These are phyloP conservation scores for Zaprionus ghesquierei DNA, from an alignment of 1,140 invertebrate species.

Conservation along the genomic window DNA sequence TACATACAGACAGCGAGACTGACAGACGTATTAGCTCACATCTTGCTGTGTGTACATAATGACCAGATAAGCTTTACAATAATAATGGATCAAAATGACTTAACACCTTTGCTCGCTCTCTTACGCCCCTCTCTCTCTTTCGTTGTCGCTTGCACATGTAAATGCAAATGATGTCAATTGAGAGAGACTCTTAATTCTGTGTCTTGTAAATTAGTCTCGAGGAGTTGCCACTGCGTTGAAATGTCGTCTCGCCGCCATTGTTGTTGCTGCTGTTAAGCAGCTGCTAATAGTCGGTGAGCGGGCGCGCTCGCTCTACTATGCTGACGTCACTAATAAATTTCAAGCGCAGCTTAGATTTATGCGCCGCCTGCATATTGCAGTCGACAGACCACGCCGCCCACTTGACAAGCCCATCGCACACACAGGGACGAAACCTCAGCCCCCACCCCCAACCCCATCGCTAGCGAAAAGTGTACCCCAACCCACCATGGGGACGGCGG, in stretches of 20 bases:
- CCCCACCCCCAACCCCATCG: conserved; percentile 1
- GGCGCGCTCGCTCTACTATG: neutral
- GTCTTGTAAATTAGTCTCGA: conserved; percentile 21
- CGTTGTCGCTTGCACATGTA: neutral
- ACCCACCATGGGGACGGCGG: conserved; percentile 30
- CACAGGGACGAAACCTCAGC: conserved; percentile 6
- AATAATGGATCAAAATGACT: conserved; percentile 30
- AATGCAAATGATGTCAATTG: conserved; percentile 42
- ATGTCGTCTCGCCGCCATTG: conserved; percentile 9
- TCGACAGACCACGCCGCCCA: conserved; percentile 4
- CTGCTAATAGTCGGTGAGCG: conserved; percentile 13
- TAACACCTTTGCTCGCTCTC: conserved; percentile 16
- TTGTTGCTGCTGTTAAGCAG: conserved; percentile 6
- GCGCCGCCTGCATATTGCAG: conserved; percentile 46
- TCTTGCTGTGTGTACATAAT: conserved; percentile 7
- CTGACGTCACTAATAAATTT: conserved; percentile 49
- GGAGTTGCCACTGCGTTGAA: conserved; percentile 37
- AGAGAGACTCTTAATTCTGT: conserved; percentile 35
- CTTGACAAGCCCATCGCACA: conserved; percentile 10
- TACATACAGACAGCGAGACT: neutral
- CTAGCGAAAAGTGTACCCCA: conserved; percentile 17
- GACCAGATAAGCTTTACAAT: conserved; percentile 19
- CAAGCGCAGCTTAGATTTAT: conserved; percentile 52
- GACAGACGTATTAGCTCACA: conserved; percentile 19
- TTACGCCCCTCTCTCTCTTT: neutral